Percentiles rank a stretch among this genome's conserved stretches.
Conservation (phyloP, 1,140 invertebrate species). For the Cryptotermes secundus region DNA sequence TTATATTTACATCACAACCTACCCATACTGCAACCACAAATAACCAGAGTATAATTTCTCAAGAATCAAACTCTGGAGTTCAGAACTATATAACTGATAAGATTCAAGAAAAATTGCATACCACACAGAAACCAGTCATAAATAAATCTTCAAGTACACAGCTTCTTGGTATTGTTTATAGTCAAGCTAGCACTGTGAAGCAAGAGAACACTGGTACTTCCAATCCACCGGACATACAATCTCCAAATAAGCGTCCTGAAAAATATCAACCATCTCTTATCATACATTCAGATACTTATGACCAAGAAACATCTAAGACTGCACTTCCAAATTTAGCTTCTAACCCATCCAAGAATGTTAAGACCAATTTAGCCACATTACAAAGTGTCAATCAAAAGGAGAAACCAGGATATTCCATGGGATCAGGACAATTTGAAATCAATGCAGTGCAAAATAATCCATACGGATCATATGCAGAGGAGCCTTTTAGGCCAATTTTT, state of each 20-base stretch:
- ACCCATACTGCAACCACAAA: neutral
- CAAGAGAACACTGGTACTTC: neutral
- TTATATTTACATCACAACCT: neutral
- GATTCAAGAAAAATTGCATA: too few species aligned
- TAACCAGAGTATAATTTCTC: too few species aligned
- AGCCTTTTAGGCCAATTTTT: constrained; percentile 45
- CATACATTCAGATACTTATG: neutral
- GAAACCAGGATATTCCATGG: neutral
- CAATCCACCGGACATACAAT: neutral
- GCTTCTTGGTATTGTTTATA: neutral
- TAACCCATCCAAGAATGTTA: neutral
- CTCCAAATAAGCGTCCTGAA: too few species aligned
- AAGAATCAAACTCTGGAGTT: neutral
- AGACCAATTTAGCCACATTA: too few species aligned
- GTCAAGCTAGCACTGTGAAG: neutral
- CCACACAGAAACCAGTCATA: too few species aligned
- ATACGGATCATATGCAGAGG: constrained; percentile 43
- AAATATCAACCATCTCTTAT: too few species aligned
- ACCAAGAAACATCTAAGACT: neutral
- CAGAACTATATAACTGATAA: neutral
- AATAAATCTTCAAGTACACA: neutral
- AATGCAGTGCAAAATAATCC: constrained; percentile 50
- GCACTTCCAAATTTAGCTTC: neutral
- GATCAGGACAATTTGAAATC: constrained; percentile 47
- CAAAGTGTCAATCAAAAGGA: neutral